phyloP scores from a whole-genome alignment of 2,888 invertebrate genomes.

The Liposcelis brunnea region DNA sequence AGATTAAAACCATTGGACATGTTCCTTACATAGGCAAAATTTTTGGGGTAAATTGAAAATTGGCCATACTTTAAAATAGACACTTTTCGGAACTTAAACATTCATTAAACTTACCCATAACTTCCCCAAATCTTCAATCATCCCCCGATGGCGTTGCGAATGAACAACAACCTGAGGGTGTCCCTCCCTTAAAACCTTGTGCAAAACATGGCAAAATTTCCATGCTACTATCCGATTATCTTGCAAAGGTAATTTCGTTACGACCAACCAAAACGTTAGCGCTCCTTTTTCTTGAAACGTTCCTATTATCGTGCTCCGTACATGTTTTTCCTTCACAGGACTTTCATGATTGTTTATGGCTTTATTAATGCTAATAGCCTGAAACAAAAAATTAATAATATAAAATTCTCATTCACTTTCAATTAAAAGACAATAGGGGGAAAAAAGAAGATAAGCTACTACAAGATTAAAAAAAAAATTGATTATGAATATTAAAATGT shows the following conservation, averaged over 20 bases:
- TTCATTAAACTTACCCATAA: constrained; percentile 58
- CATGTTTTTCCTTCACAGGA: constrained; percentile 97
- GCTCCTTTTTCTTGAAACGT: constrained; percentile 87
- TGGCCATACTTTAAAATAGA: no score
- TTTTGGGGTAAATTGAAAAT: no score
- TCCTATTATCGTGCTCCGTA: constrained; percentile 81
- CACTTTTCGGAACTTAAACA: no score
- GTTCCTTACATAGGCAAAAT: no score
- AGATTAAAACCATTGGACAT: constrained; percentile 8
- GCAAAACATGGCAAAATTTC: constrained; percentile 97
- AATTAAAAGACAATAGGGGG: background rate
- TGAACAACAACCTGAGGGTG: constrained; percentile 74
- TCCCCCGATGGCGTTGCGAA: constrained; percentile 61
- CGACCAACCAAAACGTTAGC: constrained; percentile 72
- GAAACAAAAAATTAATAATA: constrained; percentile 23
- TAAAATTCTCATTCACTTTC: constrained; percentile 10
- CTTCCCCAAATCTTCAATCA: constrained; percentile 75
- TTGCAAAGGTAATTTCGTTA: constrained; percentile 56
- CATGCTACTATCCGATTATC: constrained; percentile 93
- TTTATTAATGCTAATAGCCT: constrained; percentile 79
- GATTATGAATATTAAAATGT: constrained; percentile 4
- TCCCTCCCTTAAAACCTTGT: constrained; percentile 89
- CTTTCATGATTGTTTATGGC: constrained; percentile 84
- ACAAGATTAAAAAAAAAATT: background rate
- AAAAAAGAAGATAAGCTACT: background rate